Evolutionary conservation across 2,113 vertebrate species (phyloP).

Genomic region (Zosterops pallidus): DNA sequence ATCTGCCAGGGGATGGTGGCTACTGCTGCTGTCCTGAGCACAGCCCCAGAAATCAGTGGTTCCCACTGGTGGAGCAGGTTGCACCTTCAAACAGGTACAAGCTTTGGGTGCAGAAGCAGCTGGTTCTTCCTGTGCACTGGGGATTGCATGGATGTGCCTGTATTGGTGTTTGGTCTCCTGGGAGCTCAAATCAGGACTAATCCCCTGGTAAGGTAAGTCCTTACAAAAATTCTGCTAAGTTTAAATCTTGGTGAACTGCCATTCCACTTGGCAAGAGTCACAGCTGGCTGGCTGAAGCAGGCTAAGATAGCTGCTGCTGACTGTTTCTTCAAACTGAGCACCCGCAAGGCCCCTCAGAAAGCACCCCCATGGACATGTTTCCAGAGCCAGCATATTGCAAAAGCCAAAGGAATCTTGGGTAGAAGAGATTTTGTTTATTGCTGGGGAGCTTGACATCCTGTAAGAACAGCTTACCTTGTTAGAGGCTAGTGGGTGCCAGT

Average conservation of each 20-base stretch:
- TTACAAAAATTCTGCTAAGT: neutral
- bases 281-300: neutral
- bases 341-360: neutral
- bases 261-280: neutral
- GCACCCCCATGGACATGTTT: rapidly evolving
- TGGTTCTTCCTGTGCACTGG: neutral
- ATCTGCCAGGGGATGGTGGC: neutral
- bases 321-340: neutral
- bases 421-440: neutral
- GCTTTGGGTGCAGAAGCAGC: neutral
- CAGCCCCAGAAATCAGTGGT: neutral
- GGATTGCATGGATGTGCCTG: neutral
- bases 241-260: neutral
- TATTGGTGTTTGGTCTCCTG: neutral
- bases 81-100: neutral
- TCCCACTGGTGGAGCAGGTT: neutral
- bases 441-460: neutral
- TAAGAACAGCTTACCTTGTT: neutral
- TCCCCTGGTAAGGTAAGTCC: neutral
- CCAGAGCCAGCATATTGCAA: neutral
- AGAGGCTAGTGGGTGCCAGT: neutral
- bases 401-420: neutral
- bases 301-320: neutral
- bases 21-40: neutral
- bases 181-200: neutral